These are phyloP conservation scores for Hoplostethus mediterraneus DNA, from an alignment of 2,797 vertebrate genomes.

Conservation along the genomic window DNA sequence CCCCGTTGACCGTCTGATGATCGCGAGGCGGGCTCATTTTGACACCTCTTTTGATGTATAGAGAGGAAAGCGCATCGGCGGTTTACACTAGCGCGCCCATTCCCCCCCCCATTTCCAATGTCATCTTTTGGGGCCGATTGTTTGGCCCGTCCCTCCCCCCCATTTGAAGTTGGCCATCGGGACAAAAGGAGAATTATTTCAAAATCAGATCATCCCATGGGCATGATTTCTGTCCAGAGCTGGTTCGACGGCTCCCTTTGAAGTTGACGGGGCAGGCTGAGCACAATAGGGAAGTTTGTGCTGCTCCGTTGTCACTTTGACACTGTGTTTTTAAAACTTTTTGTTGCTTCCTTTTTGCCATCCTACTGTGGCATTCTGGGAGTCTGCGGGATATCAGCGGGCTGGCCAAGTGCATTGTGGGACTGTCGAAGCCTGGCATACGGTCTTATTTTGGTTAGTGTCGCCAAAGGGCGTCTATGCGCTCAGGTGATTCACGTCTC, in stretches of 20 bases:
- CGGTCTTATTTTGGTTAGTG: constrained; percentile 25
- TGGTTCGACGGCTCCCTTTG: constrained; percentile 62
- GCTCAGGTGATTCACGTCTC: constrained; percentile 4
- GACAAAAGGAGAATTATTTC: constrained; percentile 70
- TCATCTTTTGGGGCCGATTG: constrained; percentile 60
- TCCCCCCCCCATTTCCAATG: constrained; percentile 52
- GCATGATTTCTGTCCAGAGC: constrained; percentile 59
- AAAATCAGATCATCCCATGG: constrained; percentile 63
- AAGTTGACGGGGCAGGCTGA: constrained; percentile 41
- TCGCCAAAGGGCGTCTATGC: background rate
- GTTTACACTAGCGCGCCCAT: constrained; percentile 48
- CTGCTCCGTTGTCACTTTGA: constrained; percentile 56
- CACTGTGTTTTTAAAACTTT: constrained; percentile 48
- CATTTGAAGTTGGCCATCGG: constrained; percentile 55
- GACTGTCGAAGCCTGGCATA: constrained; percentile 46
- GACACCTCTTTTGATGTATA: constrained; percentile 76
- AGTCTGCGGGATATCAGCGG: constrained; percentile 39
- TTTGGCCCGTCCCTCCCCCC: constrained; percentile 30
- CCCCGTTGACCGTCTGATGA: constrained; percentile 65
- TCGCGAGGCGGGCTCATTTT: constrained; percentile 51
- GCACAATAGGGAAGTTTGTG: constrained; percentile 63
- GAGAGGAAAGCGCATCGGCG: constrained; percentile 28
- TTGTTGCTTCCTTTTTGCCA: constrained; percentile 30
- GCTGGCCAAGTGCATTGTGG: constrained; percentile 45
- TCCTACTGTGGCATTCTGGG: constrained; percentile 64